Evolutionary conservation across 30 jellyfish, hydroid and myxozoan species (phyloP), one percentile per base, ranked within the genome.

Genomic region (Aurelia aurita): DNA sequence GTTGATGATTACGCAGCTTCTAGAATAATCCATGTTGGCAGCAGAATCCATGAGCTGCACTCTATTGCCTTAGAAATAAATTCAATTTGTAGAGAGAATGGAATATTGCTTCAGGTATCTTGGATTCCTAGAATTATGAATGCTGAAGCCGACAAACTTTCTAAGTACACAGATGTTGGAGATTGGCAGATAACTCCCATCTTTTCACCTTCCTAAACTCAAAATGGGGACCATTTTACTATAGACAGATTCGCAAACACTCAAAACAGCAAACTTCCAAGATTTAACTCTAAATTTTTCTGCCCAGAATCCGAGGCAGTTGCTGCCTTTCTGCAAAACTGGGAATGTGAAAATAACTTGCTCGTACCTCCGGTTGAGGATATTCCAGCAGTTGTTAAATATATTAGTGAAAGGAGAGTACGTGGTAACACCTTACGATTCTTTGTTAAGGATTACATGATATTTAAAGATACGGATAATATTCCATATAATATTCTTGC

Each of bases 181-280:
- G 82, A 79, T 61, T 79, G 89, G 89, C 54, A 64, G 22, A 58
- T 49, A 60, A 25, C 63, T 29, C 43, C 49, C 35, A 57, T 47
- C 29, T 80, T 44, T 80, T 80, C 53, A 28, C 65, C 9, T 63
- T 39, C 26, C 9, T 62, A 11, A 68, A 80, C 45, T 20, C 45
- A 32, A n/a, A 59, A 1, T 80, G 91, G 91, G 85, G 91, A 5
- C 91, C 91, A 18, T 35, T 66, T n/a, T 44, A 34, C 91, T 16
- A 62, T 80, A 16, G 91, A 80, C 62, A 80, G 85, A 51, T 80
- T 80, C 32, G 85, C 91, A 63, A 68, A 64, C 31, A 13, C 46
- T 54, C 16, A 66, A 23, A 80, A 64, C 45, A 80, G 29, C 15
- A 80, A 62, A 27, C 72, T 80, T 21, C 66, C 27, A 25, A 28